phyloP scores from a whole-genome alignment of 2,113 vertebrate genomes.

The Saguinus midas region DNA sequence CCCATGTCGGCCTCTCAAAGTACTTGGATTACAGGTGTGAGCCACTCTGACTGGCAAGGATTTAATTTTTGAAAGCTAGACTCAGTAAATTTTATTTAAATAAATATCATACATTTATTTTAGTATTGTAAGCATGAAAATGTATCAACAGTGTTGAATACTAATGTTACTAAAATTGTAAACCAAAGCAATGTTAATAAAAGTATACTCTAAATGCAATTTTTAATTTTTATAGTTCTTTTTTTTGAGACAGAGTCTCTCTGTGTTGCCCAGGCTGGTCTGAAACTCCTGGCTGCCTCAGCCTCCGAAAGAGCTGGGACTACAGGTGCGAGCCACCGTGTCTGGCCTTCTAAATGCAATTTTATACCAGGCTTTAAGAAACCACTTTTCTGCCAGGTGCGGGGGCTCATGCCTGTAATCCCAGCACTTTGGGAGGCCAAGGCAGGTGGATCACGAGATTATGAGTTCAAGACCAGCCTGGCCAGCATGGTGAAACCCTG shows the following conservation, averaged over 20 bases:
- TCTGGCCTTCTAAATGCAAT: background rate
- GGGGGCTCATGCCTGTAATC: too few species aligned
- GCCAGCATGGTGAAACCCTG: too few species aligned
- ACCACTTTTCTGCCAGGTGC: too few species aligned
- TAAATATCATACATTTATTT: background rate
- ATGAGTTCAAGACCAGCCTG: too few species aligned
- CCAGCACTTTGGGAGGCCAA: too few species aligned
- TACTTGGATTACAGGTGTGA: too few species aligned
- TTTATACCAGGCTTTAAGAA: background rate
- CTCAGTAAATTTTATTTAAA: background rate
- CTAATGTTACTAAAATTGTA: background rate
- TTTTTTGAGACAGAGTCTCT: background rate
- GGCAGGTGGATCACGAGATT: too few species aligned
- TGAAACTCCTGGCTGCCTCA: background rate
- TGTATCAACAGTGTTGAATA: background rate
- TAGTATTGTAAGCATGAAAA: background rate
- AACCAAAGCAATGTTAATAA: background rate
- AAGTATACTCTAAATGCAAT: background rate
- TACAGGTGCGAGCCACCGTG: background rate
- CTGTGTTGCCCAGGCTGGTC: background rate
- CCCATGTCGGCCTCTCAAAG: too few species aligned
- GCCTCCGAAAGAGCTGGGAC: background rate
- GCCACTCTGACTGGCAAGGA: too few species aligned
- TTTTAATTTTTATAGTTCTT: background rate
- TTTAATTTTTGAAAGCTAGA: background rate